Conservation (phyloP, 2,888 invertebrate genomes). For the Hyles lineata region DNA sequence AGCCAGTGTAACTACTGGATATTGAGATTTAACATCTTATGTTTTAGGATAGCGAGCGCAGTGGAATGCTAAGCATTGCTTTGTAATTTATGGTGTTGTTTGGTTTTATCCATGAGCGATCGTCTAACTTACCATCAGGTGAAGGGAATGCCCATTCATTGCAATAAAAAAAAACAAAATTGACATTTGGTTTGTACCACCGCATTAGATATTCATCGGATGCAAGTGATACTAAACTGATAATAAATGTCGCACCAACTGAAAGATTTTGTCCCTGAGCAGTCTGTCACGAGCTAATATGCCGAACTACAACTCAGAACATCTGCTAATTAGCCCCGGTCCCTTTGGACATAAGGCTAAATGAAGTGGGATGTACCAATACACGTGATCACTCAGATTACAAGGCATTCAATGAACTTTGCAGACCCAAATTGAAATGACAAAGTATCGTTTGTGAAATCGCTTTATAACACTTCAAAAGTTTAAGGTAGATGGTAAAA, state of each 20-base stretch:
- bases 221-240: not conserved
- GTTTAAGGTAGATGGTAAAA: not conserved
- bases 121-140: too few relatives aligned
- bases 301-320: not conserved
- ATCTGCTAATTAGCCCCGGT: not conserved
- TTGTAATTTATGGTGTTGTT: too few relatives aligned
- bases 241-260: not conserved
- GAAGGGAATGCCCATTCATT: too few relatives aligned
- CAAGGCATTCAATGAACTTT: not conserved
- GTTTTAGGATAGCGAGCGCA: too few relatives aligned
- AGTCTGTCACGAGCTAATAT: not conserved
- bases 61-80: too few relatives aligned
- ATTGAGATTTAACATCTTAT: too few relatives aligned
- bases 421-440: not conserved
- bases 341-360: not conserved
- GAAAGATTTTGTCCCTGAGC: not conserved
- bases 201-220: too few relatives aligned
- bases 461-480: not conserved
- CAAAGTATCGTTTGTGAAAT: not conserved
- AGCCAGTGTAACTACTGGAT: too few relatives aligned
- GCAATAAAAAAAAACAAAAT: too few relatives aligned
- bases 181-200: too few relatives aligned
- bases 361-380: not conserved
- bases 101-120: too few relatives aligned
- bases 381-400: too few relatives aligned